phyloP scores from a whole-genome alignment of 2,888 invertebrate genomes.

The Yponomeuta malinellus region DNA sequence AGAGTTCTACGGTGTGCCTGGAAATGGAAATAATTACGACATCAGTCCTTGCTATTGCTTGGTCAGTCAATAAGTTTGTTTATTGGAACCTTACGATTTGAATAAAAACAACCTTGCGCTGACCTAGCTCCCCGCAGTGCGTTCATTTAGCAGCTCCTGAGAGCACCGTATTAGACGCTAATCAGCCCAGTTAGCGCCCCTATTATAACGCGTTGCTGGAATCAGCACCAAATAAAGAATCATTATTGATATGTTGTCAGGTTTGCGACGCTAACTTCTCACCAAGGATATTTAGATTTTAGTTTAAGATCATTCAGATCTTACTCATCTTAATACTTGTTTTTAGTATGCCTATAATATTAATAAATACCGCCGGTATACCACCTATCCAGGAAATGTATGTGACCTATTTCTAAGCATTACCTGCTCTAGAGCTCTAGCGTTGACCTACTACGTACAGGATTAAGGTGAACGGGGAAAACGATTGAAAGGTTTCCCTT shows the following conservation, averaged over 20 bases:
- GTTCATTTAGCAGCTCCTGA: conserved; percentile 14
- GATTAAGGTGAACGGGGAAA: too few relatives aligned
- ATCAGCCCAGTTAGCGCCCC: conserved; percentile 47
- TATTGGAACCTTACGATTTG: neutral
- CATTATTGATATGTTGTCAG: conserved; percentile 46
- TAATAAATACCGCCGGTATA: too few relatives aligned
- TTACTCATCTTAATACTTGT: neutral
- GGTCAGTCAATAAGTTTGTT: conserved; percentile 19
- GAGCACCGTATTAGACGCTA: conserved; percentile 39
- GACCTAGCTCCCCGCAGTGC: conserved; percentile 2
- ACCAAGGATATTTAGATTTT: conserved; percentile 20
- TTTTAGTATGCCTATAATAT: too few relatives aligned
- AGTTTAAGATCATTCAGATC: neutral
- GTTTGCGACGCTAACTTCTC: conserved; percentile 17
- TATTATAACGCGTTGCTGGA: conserved; percentile 37
- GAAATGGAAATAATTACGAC: conserved; percentile 24
- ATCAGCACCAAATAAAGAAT: conserved; percentile 63
- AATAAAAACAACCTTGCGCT: conserved; percentile 3
- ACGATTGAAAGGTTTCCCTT: neutral
- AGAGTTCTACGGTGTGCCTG: conserved; percentile 34
- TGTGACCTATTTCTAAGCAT: too few relatives aligned
- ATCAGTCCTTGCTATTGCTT: too few relatives aligned
- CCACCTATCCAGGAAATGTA: too few relatives aligned
- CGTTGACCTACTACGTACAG: too few relatives aligned
- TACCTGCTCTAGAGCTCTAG: too few relatives aligned